Evolutionary conservation across 2,888 invertebrate species (phyloP).

Genomic region (Gisinianus flammeolus): DNA sequence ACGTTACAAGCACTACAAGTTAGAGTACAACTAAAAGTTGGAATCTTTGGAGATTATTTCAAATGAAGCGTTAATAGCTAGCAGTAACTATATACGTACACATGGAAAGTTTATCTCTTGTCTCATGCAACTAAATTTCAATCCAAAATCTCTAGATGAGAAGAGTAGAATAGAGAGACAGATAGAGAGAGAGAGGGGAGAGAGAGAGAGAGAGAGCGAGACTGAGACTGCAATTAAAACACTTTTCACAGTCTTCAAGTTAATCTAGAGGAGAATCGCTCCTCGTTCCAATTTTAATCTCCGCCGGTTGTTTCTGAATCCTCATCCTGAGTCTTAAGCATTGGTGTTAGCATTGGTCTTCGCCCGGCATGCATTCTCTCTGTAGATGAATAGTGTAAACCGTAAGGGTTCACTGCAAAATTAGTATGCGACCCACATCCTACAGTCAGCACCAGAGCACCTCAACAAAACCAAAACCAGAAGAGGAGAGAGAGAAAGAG

Average conservation of each 20-base stretch:
- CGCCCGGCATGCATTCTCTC: neutral
- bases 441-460: constrained; percentile 5
- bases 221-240: constrained; percentile 24
- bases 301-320: neutral
- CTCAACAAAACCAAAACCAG: neutral
- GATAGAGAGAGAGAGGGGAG: neutral
- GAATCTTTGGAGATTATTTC: neutral
- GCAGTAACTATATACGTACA: neutral
- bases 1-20: neutral
- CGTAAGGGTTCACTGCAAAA: constrained; percentile 1
- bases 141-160: neutral
- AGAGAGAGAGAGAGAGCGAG: neutral
- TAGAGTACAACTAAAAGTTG: neutral
- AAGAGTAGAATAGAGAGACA: neutral
- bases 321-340: neutral
- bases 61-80: neutral
- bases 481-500: constrained; percentile 10
- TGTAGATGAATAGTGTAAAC: neutral
- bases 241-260: constrained; percentile 17
- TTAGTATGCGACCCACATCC: constrained; percentile 24
- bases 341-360: neutral
- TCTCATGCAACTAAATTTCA: neutral
- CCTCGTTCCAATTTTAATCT: constrained; percentile 20
- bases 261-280: constrained; percentile 30
- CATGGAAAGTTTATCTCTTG: neutral